A percentile compares a stretch with the other conserved stretches of the same genome.
Conservation (phyloP, 1,140 invertebrate species). For the Carcinoscorpius rotundicauda region DNA sequence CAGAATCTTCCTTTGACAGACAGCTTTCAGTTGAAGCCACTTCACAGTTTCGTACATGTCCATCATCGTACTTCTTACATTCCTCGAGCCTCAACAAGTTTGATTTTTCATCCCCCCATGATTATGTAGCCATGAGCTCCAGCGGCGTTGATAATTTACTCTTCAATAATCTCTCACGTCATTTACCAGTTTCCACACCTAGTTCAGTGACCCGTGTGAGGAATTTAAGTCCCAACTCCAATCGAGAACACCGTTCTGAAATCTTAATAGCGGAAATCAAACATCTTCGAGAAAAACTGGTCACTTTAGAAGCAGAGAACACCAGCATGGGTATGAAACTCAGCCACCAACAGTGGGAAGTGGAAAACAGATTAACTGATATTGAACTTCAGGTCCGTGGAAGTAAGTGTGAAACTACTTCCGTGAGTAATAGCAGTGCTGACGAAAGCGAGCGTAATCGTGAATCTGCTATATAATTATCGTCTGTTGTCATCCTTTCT, state of each 20-base stretch:
- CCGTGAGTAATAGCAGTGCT: conserved; percentile 14
- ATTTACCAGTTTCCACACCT: too few species aligned
- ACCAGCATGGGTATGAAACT: conserved; percentile 80
- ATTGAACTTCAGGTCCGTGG: conserved; percentile 84
- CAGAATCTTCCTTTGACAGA: too few species aligned
- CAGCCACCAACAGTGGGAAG: conserved; percentile 88
- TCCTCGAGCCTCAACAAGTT: too few species aligned
- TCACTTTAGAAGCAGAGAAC: conserved; percentile 84
- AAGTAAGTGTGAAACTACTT: conserved; percentile 3
- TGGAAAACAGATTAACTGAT: conserved; percentile 84
- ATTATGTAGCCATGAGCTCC: too few species aligned
- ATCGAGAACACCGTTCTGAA: conserved; percentile 35
- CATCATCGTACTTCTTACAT: too few species aligned
- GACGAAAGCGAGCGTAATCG: conserved; percentile 34
- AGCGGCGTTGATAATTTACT: too few species aligned
- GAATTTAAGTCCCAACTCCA: background rate
- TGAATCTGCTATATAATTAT: conserved; percentile 32
- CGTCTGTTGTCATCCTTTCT: too few species aligned
- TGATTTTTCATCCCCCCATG: too few species aligned
- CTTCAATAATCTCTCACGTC: too few species aligned
- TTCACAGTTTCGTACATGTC: too few species aligned
- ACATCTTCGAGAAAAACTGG: conserved; percentile 70
- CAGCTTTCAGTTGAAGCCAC: too few species aligned
- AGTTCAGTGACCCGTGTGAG: too few species aligned
- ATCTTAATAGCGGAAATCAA: conserved; percentile 79